Percentiles rank a stretch among this genome's conserved stretches.
phyloP scores from a whole-genome alignment of 1,140 invertebrate genomes.

The Orchesella cincta region DNA sequence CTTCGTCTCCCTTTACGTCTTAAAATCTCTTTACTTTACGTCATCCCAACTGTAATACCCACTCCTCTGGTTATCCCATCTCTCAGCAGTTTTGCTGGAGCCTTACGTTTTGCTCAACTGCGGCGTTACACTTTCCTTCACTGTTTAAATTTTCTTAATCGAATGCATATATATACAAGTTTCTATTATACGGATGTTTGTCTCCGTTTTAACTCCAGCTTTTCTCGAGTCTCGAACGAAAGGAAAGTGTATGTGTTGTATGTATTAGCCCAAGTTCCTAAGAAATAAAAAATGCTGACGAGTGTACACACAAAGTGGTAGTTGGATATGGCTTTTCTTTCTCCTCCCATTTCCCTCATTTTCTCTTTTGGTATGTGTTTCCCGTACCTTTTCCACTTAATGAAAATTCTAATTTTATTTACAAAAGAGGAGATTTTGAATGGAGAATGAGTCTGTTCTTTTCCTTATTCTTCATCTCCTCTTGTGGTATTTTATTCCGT shows the following conservation, averaged over 20 bases:
- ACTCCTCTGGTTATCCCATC: no score
- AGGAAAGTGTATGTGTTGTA: no score
- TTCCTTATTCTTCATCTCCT: not conserved
- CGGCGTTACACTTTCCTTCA: no score
- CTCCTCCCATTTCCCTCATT: conserved; percentile 7
- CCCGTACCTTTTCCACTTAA: conserved; percentile 29
- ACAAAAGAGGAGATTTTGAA: conserved; percentile 23
- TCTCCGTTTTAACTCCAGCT: no score
- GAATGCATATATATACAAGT: no score
- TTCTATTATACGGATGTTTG: no score
- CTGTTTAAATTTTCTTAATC: no score
- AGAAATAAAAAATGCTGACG: no score
- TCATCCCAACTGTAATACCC: no score
- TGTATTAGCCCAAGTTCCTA: no score
- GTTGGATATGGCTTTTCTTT: not conserved
- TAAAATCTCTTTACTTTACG: conserved; percentile 15
- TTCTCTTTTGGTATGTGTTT: conserved; percentile 13
- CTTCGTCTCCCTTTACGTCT: conserved; percentile 24
- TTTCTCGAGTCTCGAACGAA: not conserved
- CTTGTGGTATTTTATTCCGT: conserved; percentile 14
- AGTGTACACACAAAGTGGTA: not conserved
- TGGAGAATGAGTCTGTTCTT: conserved; percentile 10
- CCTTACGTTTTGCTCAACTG: no score
- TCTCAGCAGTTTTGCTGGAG: no score
- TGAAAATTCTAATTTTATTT: conserved; percentile 39